phyloP scores from a whole-genome alignment of 2,888 invertebrate genomes.

The Eudasyphora cyanicolor region DNA sequence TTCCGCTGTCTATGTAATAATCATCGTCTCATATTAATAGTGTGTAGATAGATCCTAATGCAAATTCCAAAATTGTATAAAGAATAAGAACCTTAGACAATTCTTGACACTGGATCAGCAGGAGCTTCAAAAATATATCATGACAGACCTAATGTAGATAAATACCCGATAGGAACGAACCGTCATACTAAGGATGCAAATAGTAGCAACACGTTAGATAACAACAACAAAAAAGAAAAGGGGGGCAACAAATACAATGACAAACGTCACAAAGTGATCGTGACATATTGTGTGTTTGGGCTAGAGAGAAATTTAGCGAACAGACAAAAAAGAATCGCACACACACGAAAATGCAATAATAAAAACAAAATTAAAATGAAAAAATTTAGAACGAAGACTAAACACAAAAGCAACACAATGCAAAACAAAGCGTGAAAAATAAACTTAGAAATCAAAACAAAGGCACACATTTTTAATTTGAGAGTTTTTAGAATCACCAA shows the following conservation, averaged over 20 bases:
- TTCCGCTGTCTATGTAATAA: too few relatives aligned
- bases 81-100: too few relatives aligned
- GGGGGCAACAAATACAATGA: not conserved
- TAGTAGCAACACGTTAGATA: not conserved
- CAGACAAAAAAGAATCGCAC: not conserved
- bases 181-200: not conserved
- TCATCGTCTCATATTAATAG: too few relatives aligned
- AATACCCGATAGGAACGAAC: too few relatives aligned
- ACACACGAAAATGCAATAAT: not conserved
- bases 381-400: not conserved
- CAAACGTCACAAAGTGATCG: slow-evolving; percentile 11
- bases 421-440: not conserved
- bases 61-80: too few relatives aligned
- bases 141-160: too few relatives aligned
- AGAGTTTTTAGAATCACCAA: not conserved
- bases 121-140: too few relatives aligned
- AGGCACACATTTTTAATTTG: not conserved
- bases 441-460: not conserved
- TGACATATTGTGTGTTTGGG: not conserved
- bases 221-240: not conserved
- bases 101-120: too few relatives aligned
- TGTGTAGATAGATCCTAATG: too few relatives aligned
- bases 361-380: not conserved
- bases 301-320: not conserved
- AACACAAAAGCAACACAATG: not conserved